phyloP scores from a whole-genome alignment of 1,140 invertebrate genomes.

The Akabosia matsudoensis region DNA sequence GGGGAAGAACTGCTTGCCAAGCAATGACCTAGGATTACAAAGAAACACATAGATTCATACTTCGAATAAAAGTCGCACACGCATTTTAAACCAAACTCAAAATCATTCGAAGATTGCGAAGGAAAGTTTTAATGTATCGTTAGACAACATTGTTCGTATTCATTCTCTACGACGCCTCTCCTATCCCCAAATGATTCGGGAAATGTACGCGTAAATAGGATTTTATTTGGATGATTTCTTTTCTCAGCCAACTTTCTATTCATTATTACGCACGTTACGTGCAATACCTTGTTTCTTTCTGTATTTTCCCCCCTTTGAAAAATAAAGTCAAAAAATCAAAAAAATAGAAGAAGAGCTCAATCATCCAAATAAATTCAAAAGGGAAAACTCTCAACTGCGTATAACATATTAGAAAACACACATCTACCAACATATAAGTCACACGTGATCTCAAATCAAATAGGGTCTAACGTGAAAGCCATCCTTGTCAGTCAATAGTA shows the following conservation, averaged over 20 bases:
- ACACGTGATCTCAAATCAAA: neutral
- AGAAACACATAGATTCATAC: neutral
- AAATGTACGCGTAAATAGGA: neutral
- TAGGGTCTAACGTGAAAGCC: neutral
- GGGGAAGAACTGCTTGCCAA: conserved; percentile 22
- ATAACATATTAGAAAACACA: neutral
- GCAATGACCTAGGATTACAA: conserved; percentile 16
- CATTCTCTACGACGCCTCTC: neutral
- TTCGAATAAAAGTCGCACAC: neutral
- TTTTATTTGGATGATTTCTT: conserved; percentile 19
- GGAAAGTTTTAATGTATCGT: too few relatives aligned
- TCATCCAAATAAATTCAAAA: conserved; percentile 17
- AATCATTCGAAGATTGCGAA: too few relatives aligned
- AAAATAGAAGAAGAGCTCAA: conserved; percentile 18
- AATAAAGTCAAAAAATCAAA: conserved; percentile 23
- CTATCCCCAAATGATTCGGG: neutral
- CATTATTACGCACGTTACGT: neutral
- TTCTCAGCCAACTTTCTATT: neutral
- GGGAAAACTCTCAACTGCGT: neutral
- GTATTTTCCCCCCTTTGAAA: neutral
- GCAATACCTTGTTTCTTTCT: neutral
- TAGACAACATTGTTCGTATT: too few relatives aligned
- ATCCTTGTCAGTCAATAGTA: too few relatives aligned
- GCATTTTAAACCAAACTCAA: neutral
- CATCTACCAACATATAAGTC: neutral